Evolutionary conservation across 2,113 vertebrate genomes (phyloP).

Genomic region (Dolichallabes microphthalmus): DNA sequence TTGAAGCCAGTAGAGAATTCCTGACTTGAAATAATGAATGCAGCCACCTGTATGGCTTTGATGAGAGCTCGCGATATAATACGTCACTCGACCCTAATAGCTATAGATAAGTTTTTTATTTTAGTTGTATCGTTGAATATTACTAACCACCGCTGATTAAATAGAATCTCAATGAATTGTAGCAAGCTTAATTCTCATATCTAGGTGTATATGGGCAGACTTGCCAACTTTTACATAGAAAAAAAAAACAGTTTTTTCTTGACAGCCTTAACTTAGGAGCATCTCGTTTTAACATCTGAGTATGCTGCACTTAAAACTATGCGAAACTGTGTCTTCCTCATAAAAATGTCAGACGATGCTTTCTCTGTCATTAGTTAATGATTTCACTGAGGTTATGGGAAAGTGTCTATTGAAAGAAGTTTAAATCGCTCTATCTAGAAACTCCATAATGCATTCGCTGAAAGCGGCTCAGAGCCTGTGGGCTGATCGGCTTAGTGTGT

Average conservation of each 20-base stretch:
- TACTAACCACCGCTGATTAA: neutral
- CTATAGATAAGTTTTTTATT: neutral
- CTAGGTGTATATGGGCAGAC: neutral
- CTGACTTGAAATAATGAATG: neutral
- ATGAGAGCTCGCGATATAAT: neutral
- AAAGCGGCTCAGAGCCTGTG: slow-evolving; percentile 54
- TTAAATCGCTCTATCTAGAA: slow-evolving; percentile 46
- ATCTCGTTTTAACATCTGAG: neutral
- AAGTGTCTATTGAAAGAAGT: slow-evolving; percentile 45
- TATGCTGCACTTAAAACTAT: neutral
- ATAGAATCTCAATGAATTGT: neutral
- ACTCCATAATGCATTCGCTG: slow-evolving; percentile 62
- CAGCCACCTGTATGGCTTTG: neutral
- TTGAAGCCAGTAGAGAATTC: neutral
- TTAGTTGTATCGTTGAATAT: neutral
- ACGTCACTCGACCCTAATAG: neutral
- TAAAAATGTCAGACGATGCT: neutral
- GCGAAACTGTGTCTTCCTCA: neutral
- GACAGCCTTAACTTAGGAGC: neutral
- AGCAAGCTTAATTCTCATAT: neutral
- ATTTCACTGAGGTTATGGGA: slow-evolving; percentile 19
- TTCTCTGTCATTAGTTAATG: slow-evolving; percentile 16
- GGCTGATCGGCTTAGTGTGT: slow-evolving; percentile 63
- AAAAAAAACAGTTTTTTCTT: too few species aligned
- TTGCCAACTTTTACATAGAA: neutral